These are phyloP conservation scores for Temnothorax ravouxi DNA, from an alignment of 2,888 invertebrate genomes.

Conservation along the genomic window DNA sequence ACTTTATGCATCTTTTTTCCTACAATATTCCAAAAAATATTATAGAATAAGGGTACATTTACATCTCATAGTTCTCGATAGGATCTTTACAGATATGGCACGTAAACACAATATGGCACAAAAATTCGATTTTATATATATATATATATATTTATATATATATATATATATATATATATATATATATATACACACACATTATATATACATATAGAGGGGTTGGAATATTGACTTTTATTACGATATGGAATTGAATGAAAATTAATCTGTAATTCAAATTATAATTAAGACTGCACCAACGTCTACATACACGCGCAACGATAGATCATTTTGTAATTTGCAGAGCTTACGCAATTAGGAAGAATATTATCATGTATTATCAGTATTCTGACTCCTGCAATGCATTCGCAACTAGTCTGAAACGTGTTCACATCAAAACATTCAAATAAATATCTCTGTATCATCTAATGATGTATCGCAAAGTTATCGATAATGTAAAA, in stretches of 20 bases:
- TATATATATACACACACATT: not conserved
- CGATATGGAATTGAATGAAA: slow-evolving; percentile 58
- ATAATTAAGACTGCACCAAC: slow-evolving; percentile 53
- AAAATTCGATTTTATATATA: slow-evolving; percentile 65
- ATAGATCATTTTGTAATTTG: slow-evolving; percentile 46
- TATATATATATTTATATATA: slow-evolving; percentile 45
- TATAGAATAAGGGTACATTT: slow-evolving; percentile 39
- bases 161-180: slow-evolving; percentile 58
- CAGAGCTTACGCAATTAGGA: slow-evolving; percentile 54
- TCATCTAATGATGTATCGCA: slow-evolving; percentile 65
- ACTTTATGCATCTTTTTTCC: slow-evolving; percentile 40
- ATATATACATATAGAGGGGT: slow-evolving; percentile 50
- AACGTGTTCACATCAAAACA: slow-evolving; percentile 73
- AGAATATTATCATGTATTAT: slow-evolving; percentile 46
- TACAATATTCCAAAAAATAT: slow-evolving; percentile 45
- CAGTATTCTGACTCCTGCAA: slow-evolving; percentile 68
- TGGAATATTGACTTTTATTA: slow-evolving; percentile 54
- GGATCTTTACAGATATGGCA: slow-evolving; percentile 22
- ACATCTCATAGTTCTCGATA: slow-evolving; percentile 26
- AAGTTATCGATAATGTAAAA: slow-evolving; percentile 70
- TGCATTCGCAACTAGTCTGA: slow-evolving; percentile 75
- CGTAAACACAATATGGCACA: slow-evolving; percentile 64
- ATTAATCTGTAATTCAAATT: slow-evolving; percentile 59
- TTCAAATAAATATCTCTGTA: slow-evolving; percentile 68
- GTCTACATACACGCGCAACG: slow-evolving; percentile 41